Evolutionary conservation across 1,140 invertebrate genomes (phyloP).

Genomic region (Drosophila triauraria): DNA sequence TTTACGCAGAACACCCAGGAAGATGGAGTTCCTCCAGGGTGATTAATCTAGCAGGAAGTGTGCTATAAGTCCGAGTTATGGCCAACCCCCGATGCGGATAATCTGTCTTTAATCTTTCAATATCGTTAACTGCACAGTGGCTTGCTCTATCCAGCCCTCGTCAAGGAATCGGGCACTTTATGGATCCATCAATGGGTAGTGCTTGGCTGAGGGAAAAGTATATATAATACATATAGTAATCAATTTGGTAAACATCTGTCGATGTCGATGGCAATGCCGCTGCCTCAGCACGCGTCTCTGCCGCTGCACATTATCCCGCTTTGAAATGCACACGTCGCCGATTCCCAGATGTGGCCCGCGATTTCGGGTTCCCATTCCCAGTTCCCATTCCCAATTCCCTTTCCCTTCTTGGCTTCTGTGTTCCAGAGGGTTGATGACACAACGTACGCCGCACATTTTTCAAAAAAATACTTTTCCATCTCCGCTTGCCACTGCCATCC

Average conservation of each 20-base stretch:
- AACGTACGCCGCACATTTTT: slow-evolving; percentile 73
- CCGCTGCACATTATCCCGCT: slow-evolving; percentile 75
- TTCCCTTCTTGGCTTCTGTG: slow-evolving; percentile 1
- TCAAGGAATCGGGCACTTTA: slow-evolving; percentile 46
- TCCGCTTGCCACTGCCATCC: slow-evolving; percentile 5
- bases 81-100: slow-evolving; percentile 23
- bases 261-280: slow-evolving; percentile 35
- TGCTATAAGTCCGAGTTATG: slow-evolving; percentile 12
- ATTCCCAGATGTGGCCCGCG: slow-evolving; percentile 69
- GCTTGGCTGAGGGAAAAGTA: neutral
- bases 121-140: slow-evolving; percentile 63
- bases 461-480: slow-evolving; percentile 38
- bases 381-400: slow-evolving; percentile 2
- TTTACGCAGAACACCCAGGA: slow-evolving; percentile 43
- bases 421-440: slow-evolving; percentile 67
- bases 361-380: slow-evolving; percentile 17
- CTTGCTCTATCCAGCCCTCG: neutral
- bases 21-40: slow-evolving; percentile 1
- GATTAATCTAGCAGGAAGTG: slow-evolving; percentile 33
- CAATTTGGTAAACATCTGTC: slow-evolving; percentile 83
- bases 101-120: slow-evolving; percentile 67
- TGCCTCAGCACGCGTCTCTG: slow-evolving; percentile 64
- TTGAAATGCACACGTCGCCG: slow-evolving; percentile 70
- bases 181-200: slow-evolving; percentile 58
- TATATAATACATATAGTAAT: slow-evolving; percentile 54